Conservation (phyloP, 2,113 vertebrate species). For the Noctilio leporinus region DNA sequence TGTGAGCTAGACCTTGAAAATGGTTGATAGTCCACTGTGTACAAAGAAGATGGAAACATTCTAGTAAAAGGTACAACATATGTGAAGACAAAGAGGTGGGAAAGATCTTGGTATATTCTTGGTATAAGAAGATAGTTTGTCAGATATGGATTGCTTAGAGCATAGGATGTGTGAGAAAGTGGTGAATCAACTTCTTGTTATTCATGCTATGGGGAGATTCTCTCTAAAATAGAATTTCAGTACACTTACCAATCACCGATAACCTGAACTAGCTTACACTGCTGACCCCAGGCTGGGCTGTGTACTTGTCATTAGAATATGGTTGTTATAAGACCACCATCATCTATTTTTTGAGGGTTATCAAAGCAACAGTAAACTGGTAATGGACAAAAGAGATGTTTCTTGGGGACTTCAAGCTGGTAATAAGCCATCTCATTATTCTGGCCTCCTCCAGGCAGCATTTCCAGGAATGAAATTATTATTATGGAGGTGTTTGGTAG, state of each 20-base stretch:
- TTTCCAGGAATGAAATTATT: slow-evolving; percentile 1
- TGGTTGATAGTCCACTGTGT: background rate
- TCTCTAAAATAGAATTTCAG: slow-evolving; percentile 8
- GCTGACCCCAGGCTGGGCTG: background rate
- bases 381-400: background rate
- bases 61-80: background rate
- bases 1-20: background rate
- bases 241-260: background rate
- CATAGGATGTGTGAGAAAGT: background rate
- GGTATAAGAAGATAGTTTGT: background rate
- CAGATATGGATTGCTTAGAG: background rate
- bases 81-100: background rate
- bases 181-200: background rate
- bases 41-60: background rate
- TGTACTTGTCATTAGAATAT: background rate
- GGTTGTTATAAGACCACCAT: background rate
- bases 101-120: background rate
- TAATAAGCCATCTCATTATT: background rate
- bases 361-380: background rate
- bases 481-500: background rate
- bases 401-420: background rate
- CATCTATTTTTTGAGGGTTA: background rate
- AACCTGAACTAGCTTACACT: background rate
- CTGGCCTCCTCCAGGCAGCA: background rate
- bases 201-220: background rate